Evolutionary conservation across 2,113 vertebrate genomes (phyloP), one percentile per base, ranked within the genome.

Genomic region (Pavo muticus): DNA sequence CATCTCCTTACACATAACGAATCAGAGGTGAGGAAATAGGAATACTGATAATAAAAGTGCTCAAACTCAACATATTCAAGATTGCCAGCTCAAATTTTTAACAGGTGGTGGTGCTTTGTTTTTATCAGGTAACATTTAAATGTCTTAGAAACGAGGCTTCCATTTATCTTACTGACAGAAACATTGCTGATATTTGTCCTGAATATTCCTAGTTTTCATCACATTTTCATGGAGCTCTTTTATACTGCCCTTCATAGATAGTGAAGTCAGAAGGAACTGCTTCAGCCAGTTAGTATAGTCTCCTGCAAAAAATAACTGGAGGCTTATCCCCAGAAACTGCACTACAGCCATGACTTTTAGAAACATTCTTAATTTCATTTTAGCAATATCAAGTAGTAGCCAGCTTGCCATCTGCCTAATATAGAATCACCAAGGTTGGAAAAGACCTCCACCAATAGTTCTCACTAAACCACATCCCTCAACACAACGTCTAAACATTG

Each of bases 141-240:
- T 48, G 21, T 54, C 72, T 84, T 3, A 2, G 57, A 95, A 90
- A 84, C 57, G 25, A 84, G 29, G 47, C 57, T 69, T 88, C 52
- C 95, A 90, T 94, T 96, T 93, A 61, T 95, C 95, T 96, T 94
- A 48, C 75, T 94, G 88, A 96, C 95, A 96, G 88, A 91, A 86
- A 80, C 75, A 74, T 35, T 69, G 37, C 88, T 60, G 84, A 92
- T 96, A 92, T 14, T 57, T 40, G 93, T 75, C 69, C 84, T 88
- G 81, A 96, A 92, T 88, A 90, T 84, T 93, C 52, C 70, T 69
- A 50, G 87, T 94, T 94, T 93, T 93, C 88, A 94, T 80, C 39
- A 40, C 2, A 3, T 54, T 70, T 60, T 54, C 63, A 85, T 87
- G 40, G 44, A 50, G 54, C 44, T 57, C 40, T 39, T 89, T 85